phyloP scores from a whole-genome alignment of 2,797 vertebrate species.

The Odontamblyopus rebecca region DNA sequence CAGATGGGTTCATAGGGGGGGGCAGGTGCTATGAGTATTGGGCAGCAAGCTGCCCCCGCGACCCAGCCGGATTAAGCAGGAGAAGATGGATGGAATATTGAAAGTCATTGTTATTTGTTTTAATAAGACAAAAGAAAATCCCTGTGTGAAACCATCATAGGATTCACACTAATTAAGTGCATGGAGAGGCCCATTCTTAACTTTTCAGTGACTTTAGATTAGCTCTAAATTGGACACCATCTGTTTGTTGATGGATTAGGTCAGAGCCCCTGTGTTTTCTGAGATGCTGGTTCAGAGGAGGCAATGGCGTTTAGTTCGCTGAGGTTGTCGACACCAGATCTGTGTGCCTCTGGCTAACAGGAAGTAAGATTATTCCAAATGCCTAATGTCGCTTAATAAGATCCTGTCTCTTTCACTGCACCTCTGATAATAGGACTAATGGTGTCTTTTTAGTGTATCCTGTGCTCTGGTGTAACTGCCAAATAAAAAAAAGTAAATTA shows the following conservation, averaged over 20 bases:
- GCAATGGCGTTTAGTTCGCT: conserved; percentile 37
- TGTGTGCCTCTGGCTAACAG: conserved; percentile 57
- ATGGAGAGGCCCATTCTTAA: background rate
- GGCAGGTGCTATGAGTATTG: too few species aligned
- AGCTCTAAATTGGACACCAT: conserved; percentile 30
- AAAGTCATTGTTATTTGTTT: too few species aligned
- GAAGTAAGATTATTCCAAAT: conserved; percentile 47
- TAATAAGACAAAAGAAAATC: too few species aligned
- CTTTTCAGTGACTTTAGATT: background rate
- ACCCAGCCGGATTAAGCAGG: too few species aligned
- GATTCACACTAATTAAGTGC: background rate
- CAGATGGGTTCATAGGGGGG: too few species aligned
- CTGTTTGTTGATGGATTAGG: conserved; percentile 54
- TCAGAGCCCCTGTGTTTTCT: conserved; percentile 31
- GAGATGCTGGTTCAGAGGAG: conserved; percentile 23
- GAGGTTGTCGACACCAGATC: conserved; percentile 61
- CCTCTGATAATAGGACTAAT: conserved; percentile 30
- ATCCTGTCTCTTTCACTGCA: conserved; percentile 53
- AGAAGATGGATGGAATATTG: too few species aligned
- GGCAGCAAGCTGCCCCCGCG: too few species aligned
- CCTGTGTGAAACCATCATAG: background rate
- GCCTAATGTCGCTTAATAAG: conserved; percentile 48
- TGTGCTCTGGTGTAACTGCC: conserved; percentile 4
- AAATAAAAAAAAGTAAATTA: background rate
- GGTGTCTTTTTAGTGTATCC: conserved; percentile 27